Percentiles rank a stretch among this genome's conserved stretches.
Conservation (phyloP, 2,113 vertebrate genomes). For the Gobio gobio region DNA sequence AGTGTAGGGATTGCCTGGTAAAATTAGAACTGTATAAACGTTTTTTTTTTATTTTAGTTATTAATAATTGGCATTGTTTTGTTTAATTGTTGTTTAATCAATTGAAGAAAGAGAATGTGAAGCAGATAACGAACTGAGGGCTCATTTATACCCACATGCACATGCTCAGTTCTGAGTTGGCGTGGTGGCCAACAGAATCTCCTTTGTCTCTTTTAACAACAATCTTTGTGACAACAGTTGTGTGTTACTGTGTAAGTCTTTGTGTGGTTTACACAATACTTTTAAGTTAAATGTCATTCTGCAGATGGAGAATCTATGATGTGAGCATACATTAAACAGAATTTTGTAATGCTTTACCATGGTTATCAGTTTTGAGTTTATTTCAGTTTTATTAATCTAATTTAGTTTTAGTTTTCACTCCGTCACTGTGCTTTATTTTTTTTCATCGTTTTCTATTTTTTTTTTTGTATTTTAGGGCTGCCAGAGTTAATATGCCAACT, state of each 20-base stretch:
- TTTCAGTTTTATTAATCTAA: not conserved
- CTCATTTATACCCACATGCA: not conserved
- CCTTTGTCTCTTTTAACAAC: conserved; percentile 29
- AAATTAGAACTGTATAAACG: not conserved
- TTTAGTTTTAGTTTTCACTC: not conserved
- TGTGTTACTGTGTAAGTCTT: conserved; percentile 10
- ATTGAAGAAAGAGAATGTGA: not conserved
- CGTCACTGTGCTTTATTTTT: not conserved
- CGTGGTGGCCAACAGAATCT: not conserved
- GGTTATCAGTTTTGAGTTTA: not conserved
- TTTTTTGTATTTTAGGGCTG: not conserved
- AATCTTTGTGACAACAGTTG: not conserved
- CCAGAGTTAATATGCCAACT: not conserved
- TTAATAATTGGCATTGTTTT: not conserved
- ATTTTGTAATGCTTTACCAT: not conserved
- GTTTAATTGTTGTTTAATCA: not conserved
- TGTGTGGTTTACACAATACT: conserved; percentile 29
- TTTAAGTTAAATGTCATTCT: not conserved
- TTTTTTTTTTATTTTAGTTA: not conserved
- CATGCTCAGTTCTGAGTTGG: not conserved
- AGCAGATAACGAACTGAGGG: not conserved
- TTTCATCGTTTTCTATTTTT: not conserved
- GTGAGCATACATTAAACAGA: not conserved
- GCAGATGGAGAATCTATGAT: not conserved
- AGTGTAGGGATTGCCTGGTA: not conserved